Evolutionary conservation across 2,113 vertebrate species (phyloP).

Genomic region (Alaudala cheleensis): DNA sequence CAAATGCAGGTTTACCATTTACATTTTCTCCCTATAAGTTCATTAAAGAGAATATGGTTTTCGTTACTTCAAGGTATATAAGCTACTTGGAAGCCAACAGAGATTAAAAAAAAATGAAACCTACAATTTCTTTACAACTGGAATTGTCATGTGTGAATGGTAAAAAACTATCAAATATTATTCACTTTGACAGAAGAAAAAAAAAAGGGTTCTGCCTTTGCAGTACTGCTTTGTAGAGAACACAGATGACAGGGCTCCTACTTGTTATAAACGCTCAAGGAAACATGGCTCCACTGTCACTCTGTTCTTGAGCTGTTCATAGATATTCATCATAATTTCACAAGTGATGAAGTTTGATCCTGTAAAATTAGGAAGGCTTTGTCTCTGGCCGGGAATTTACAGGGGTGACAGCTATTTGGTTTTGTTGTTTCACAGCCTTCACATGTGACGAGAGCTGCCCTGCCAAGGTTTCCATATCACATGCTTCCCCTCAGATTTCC

Average conservation of each 20-base stretch:
- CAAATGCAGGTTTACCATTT: background rate
- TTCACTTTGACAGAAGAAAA: background rate
- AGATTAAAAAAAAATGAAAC: no score
- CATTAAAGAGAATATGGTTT: background rate
- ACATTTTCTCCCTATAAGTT: background rate
- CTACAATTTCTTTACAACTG: background rate
- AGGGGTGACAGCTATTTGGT: background rate
- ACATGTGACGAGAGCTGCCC: background rate
- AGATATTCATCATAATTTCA: background rate
- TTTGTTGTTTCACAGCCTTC: background rate
- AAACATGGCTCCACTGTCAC: background rate
- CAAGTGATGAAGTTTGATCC: background rate
- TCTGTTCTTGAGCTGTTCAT: background rate
- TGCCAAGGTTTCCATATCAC: background rate
- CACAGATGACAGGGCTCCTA: background rate
- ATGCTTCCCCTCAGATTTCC: background rate
- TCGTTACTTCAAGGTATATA: background rate
- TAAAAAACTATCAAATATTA: background rate
- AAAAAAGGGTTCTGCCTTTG: background rate
- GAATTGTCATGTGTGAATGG: background rate
- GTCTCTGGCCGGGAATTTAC: background rate
- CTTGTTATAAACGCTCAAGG: background rate
- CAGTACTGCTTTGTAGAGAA: background rate
- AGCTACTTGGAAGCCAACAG: background rate
- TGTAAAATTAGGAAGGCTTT: background rate